Percentiles rank a stretch among this genome's conserved stretches.
Conservation (phyloP, 2,113 vertebrate genomes). For the Acrocephalus arundinaceus region DNA sequence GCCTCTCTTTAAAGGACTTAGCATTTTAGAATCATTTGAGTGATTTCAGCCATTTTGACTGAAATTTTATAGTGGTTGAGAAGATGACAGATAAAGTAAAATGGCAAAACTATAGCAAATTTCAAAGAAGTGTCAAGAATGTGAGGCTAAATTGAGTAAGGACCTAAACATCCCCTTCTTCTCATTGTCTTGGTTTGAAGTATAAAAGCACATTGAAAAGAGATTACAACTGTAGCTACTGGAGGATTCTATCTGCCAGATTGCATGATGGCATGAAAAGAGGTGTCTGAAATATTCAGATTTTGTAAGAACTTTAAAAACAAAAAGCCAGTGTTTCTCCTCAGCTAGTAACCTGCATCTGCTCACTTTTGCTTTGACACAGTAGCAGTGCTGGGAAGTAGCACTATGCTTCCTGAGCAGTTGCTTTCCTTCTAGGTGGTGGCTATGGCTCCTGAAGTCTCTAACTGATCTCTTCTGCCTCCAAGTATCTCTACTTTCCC, state of each 20-base stretch:
- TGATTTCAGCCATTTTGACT: constrained; percentile 8
- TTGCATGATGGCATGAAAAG: not conserved
- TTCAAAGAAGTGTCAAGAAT: constrained; percentile 1
- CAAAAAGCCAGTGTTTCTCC: not conserved
- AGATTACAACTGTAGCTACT: not conserved
- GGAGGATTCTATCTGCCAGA: not conserved
- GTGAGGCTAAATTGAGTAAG: not conserved
- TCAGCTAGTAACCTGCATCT: not conserved
- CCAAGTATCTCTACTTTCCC: not conserved
- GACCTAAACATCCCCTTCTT: constrained; percentile 7
- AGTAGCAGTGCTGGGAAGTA: not conserved
- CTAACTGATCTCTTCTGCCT: not conserved
- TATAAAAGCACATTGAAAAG: not conserved
- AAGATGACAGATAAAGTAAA: not conserved
- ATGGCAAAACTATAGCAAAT: not conserved
- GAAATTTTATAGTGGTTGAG: not conserved
- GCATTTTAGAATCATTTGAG: not conserved
- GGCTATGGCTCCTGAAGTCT: not conserved
- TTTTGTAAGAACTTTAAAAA: not conserved
- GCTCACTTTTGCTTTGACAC: not conserved
- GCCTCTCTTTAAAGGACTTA: not conserved
- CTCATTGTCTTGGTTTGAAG: not conserved
- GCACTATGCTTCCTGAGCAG: not conserved
- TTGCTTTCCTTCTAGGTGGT: not conserved
- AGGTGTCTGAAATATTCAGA: not conserved